A percentile compares a stretch with the other conserved stretches of the same genome.
Conservation (phyloP, 2,113 vertebrate genomes). For the Aegotheles bennettii region DNA sequence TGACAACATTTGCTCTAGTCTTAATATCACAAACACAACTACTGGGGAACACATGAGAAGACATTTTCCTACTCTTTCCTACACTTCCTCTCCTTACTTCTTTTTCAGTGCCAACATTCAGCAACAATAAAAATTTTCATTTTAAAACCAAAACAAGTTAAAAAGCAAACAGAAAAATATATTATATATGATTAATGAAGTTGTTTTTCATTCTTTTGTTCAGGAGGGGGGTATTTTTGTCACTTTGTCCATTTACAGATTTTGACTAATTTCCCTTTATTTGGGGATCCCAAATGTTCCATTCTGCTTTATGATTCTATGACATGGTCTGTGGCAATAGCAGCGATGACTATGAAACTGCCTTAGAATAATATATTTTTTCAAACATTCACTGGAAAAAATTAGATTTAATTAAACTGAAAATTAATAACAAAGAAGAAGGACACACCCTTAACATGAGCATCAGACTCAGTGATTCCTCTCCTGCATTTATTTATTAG, state of each 20-base stretch:
- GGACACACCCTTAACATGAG: background rate
- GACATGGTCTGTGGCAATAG: background rate
- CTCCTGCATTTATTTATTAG: background rate
- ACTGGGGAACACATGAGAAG: background rate
- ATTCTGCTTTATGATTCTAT: background rate
- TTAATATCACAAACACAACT: background rate
- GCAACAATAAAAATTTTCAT: background rate
- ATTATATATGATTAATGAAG: rapidly evolving
- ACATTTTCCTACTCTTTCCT: background rate
- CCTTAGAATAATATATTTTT: background rate
- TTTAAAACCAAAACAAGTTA: background rate
- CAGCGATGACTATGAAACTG: background rate
- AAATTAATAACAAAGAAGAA: background rate
- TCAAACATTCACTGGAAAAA: background rate
- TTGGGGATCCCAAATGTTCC: background rate
- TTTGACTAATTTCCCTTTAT: background rate
- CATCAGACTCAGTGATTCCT: background rate
- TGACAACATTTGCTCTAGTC: background rate
- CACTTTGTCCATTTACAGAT: background rate
- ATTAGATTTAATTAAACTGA: background rate
- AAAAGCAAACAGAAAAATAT: background rate
- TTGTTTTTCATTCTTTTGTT: background rate
- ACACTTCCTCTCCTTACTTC: background rate
- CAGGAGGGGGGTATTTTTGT: background rate
- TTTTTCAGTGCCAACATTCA: background rate